phyloP scores from a whole-genome alignment of 1,140 invertebrate species.

The Ostrea denselamellosa region DNA sequence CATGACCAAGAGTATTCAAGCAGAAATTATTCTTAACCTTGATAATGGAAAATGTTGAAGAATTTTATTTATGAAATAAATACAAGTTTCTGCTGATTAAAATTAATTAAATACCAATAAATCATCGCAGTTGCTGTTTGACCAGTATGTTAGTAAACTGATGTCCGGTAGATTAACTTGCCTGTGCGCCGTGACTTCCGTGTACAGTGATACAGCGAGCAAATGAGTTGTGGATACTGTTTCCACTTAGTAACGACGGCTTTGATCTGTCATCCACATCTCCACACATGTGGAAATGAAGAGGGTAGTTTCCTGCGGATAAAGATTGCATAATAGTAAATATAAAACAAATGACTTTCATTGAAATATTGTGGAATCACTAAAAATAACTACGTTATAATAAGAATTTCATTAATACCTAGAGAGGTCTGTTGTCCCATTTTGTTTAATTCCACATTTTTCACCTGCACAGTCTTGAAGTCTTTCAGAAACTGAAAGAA shows the following conservation, averaged over 20 bases:
- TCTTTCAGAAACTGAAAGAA: conserved; percentile 43
- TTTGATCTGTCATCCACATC: conserved; percentile 57
- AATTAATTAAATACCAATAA: too few relatives aligned
- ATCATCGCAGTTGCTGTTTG: too few relatives aligned
- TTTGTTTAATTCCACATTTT: conserved; percentile 58
- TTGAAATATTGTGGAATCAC: too few relatives aligned
- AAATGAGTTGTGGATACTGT: conserved; percentile 60
- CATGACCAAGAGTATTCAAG: conserved; percentile 66
- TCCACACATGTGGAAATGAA: conserved; percentile 67
- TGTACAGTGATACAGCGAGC: conserved; percentile 67
- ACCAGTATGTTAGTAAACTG: too few relatives aligned
- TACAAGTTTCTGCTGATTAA: too few relatives aligned
- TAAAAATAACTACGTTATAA: too few relatives aligned
- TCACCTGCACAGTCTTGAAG: conserved; percentile 54
- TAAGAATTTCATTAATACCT: conserved; percentile 14
- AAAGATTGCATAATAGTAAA: too few relatives aligned
- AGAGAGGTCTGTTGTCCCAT: conserved; percentile 59
- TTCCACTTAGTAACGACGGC: conserved; percentile 51
- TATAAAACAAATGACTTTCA: too few relatives aligned
- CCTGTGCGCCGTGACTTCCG: conserved; percentile 57
- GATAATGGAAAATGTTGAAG: neutral
- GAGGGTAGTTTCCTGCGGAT: conserved; percentile 60
- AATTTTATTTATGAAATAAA: too few relatives aligned
- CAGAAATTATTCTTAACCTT: conserved; percentile 66
- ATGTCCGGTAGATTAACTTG: neutral